A percentile compares a stretch with the other conserved stretches of the same genome.
phyloP scores from a whole-genome alignment of 2,888 invertebrate species.

The Drosophila nr. medialis region DNA sequence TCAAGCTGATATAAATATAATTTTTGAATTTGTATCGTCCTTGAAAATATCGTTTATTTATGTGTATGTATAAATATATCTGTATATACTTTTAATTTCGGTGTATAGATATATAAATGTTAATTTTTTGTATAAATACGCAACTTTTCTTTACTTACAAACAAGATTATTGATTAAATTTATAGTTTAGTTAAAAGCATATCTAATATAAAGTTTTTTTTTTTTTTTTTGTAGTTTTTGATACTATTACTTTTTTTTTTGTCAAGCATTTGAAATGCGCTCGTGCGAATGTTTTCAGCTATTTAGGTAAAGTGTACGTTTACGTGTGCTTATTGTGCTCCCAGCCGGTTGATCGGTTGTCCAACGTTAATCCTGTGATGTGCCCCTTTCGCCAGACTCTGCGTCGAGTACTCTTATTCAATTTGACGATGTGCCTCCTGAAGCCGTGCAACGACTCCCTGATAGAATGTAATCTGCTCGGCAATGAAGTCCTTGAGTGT shows the following conservation, averaged over 20 bases:
- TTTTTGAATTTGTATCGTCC: background rate
- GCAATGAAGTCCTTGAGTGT: slow-evolving; percentile 94
- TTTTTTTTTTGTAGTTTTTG: slow-evolving; percentile 11
- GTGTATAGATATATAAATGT: slow-evolving; percentile 58
- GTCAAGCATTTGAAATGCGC: slow-evolving; percentile 74
- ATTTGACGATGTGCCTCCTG: slow-evolving; percentile 87
- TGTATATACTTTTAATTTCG: slow-evolving; percentile 48
- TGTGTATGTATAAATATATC: slow-evolving; percentile 37
- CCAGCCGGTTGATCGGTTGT: slow-evolving; percentile 49
- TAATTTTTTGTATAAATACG: slow-evolving; percentile 56
- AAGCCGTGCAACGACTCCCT: slow-evolving; percentile 91
- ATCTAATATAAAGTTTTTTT: slow-evolving; percentile 39
- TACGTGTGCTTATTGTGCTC: slow-evolving; percentile 49
- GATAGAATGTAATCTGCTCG: slow-evolving; percentile 96
- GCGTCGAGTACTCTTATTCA: slow-evolving; percentile 59
- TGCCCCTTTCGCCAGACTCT: background rate
- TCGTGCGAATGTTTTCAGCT: slow-evolving; percentile 75
- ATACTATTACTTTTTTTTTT: slow-evolving; percentile 8
- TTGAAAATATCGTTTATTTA: slow-evolving; percentile 16
- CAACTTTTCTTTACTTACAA: slow-evolving; percentile 65
- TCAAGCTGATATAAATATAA: background rate
- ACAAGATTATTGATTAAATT: slow-evolving; percentile 57
- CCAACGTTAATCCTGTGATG: slow-evolving; percentile 22
- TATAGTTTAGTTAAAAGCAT: slow-evolving; percentile 60
- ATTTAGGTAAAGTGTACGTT: slow-evolving; percentile 47